Conservation (phyloP, 2,888 invertebrate species). For the Luperina nickerlii region DNA sequence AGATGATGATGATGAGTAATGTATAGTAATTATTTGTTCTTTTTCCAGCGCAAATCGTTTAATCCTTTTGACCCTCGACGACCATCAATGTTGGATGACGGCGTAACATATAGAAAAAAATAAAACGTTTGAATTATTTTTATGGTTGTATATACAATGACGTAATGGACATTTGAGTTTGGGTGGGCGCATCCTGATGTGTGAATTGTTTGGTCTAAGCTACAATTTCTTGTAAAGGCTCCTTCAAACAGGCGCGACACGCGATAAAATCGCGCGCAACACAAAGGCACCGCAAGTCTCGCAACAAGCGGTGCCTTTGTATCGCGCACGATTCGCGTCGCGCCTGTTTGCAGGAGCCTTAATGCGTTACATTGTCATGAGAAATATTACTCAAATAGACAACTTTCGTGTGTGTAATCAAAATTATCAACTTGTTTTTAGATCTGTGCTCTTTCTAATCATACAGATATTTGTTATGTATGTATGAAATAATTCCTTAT, state of each 20-base stretch:
- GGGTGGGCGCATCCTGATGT: background rate
- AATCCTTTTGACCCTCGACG: background rate
- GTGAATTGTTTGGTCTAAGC: background rate
- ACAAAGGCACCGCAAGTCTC: too few species aligned
- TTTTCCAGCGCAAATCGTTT: background rate
- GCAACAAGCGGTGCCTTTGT: too few species aligned
- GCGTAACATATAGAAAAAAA: background rate
- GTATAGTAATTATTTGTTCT: background rate
- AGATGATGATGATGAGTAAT: too few species aligned
- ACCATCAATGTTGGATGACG: background rate
- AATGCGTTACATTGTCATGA: background rate
- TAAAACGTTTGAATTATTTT: background rate
- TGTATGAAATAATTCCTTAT: background rate
- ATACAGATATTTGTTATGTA: background rate
- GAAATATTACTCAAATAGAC: background rate
- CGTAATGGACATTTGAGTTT: background rate
- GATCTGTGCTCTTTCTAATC: background rate
- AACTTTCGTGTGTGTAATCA: background rate
- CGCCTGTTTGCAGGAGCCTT: too few species aligned
- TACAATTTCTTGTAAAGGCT: background rate
- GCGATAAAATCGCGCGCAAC: too few species aligned
- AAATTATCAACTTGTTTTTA: background rate
- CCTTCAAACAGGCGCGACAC: too few species aligned
- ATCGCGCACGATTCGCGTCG: too few species aligned
- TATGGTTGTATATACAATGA: background rate